Evolutionary conservation across 1,140 invertebrate genomes (phyloP).

Genomic region (Drosophila sp.): DNA sequence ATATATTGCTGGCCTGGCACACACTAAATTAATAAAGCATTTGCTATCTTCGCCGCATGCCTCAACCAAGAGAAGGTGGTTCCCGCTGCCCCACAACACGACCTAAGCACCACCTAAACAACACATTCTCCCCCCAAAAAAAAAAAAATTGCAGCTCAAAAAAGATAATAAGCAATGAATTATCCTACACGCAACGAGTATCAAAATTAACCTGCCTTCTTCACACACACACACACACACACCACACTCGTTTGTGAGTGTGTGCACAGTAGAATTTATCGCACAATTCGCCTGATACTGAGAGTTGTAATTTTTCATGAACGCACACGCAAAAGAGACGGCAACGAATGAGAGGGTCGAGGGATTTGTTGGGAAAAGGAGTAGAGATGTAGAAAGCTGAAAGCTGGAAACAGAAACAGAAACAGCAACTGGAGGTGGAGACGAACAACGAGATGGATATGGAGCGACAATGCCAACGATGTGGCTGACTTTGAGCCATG

Average conservation of each 20-base stretch:
- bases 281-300: slow-evolving; percentile 76
- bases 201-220: slow-evolving; percentile 69
- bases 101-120: not conserved
- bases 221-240: slow-evolving; percentile 17
- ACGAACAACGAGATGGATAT: slow-evolving; percentile 42
- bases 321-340: slow-evolving; percentile 36
- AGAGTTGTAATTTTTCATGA: slow-evolving; percentile 81
- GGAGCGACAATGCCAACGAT: slow-evolving; percentile 30
- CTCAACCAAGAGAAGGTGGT: slow-evolving; percentile 11
- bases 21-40: slow-evolving; percentile 83
- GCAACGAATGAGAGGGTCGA: slow-evolving; percentile 2
- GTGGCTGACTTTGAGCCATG: slow-evolving; percentile 33
- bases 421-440: slow-evolving; percentile 12
- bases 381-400: slow-evolving; percentile 46
- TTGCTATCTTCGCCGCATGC: slow-evolving; percentile 61
- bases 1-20: slow-evolving; percentile 57
- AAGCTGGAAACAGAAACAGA: too few species aligned
- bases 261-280: slow-evolving; percentile 63
- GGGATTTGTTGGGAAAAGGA: slow-evolving; percentile 4
- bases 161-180: slow-evolving; percentile 83
- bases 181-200: slow-evolving; percentile 82
- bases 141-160: slow-evolving; percentile 71
- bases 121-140: not conserved
- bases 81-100: not conserved
- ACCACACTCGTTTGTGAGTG: slow-evolving; percentile 3